These are phyloP conservation scores for Pseudobourletiella spinata DNA, from an alignment of 1,140 invertebrate genomes.

Conservation along the genomic window DNA sequence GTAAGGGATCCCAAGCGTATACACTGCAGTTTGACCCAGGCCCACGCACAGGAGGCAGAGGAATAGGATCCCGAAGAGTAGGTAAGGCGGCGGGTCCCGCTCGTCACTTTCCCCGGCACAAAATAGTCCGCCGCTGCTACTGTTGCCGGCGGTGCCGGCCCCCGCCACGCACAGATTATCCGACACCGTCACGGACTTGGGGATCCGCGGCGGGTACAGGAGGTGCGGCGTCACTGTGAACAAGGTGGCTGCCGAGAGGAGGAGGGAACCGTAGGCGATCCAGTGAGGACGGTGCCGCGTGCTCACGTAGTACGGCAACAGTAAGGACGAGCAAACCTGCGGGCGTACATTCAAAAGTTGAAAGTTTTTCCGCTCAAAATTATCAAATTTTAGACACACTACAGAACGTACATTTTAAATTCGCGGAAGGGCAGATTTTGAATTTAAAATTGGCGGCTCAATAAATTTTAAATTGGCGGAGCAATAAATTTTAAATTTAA, in stretches of 20 bases:
- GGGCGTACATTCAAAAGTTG: too few species aligned
- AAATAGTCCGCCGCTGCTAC: neutral
- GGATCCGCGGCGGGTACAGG: conserved; percentile 19
- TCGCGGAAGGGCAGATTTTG: neutral
- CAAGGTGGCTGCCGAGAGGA: conserved; percentile 32
- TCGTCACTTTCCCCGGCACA: neutral
- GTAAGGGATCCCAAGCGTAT: conserved; percentile 85
- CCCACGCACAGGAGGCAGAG: conserved; percentile 78
- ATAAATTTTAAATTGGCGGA: too few species aligned
- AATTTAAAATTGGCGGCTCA: too few species aligned
- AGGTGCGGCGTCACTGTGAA: conserved; percentile 32
- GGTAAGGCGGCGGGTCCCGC: conserved; percentile 8
- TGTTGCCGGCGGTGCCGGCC: neutral
- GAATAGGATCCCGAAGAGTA: conserved; percentile 66
- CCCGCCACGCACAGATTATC: neutral
- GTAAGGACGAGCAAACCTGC: conserved; percentile 55
- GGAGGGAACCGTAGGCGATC: conserved; percentile 27
- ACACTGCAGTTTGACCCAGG: conserved; percentile 74
- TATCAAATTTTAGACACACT: too few species aligned
- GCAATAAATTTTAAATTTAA: too few species aligned
- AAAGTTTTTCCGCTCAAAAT: too few species aligned
- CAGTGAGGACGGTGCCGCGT: conserved; percentile 67
- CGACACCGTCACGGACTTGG: neutral
- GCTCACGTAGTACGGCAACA: conserved; percentile 87
- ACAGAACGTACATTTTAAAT: too few species aligned